phyloP scores from a whole-genome alignment of 2,888 invertebrate genomes.

The Cremastobaeus sp. region DNA sequence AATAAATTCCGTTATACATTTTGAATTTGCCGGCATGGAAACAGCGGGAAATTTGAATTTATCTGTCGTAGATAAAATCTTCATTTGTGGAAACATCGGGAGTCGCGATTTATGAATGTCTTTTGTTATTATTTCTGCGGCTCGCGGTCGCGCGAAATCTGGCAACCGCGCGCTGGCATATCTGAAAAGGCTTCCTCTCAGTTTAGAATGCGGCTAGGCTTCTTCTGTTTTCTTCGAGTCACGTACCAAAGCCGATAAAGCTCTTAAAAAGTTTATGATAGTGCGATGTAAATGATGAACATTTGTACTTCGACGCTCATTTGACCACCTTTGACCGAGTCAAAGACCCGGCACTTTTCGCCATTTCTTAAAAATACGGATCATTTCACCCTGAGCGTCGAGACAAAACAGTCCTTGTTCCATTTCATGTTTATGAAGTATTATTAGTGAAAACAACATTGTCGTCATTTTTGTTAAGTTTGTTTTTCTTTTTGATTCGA shows the following conservation, averaged over 20 bases:
- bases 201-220: slow-evolving; percentile 56
- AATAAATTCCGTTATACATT: no score
- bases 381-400: no score
- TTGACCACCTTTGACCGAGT: no score
- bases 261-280: slow-evolving; percentile 56
- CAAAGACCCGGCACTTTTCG: no score
- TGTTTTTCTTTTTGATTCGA: no score
- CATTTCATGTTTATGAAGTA: no score
- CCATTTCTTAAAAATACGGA: no score
- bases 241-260: slow-evolving; percentile 58
- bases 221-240: slow-evolving; percentile 56
- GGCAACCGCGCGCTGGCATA: slow-evolving; percentile 51
- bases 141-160: slow-evolving; percentile 40
- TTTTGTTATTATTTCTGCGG: slow-evolving; percentile 41
- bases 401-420: no score
- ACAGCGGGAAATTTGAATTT: no score
- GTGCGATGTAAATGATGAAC: slow-evolving; percentile 42
- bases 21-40: no score
- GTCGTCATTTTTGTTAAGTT: no score
- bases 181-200: slow-evolving; percentile 52
- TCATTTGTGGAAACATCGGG: slow-evolving; percentile 21
- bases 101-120: slow-evolving; percentile 36
- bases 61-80: not conserved
- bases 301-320: slow-evolving; percentile 27
- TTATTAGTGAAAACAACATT: no score